These are phyloP conservation scores for Oreocharis arfaki DNA, from an alignment of 2,113 vertebrate genomes.

Conservation along the genomic window DNA sequence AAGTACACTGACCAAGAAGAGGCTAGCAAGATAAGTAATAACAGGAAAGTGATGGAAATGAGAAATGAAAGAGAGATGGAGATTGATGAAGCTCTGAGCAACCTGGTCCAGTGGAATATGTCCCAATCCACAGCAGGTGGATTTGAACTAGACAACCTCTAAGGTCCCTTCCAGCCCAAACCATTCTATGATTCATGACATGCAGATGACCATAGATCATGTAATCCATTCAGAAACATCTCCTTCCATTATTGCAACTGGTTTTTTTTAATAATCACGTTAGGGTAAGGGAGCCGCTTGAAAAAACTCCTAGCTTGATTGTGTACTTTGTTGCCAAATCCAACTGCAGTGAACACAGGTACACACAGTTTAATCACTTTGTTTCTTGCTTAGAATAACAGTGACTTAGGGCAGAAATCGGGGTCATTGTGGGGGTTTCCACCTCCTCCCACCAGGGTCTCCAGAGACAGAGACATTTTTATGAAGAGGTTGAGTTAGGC, in stretches of 20 bases:
- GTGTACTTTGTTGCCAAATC: background rate
- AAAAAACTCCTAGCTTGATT: background rate
- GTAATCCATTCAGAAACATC: background rate
- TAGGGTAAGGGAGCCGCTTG: background rate
- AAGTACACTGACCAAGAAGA: background rate
- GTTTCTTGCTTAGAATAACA: background rate
- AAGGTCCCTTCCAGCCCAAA: background rate
- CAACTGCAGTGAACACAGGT: background rate
- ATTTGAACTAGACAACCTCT: background rate
- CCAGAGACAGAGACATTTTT: background rate
- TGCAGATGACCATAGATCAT: background rate
- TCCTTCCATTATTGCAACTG: background rate
- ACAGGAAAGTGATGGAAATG: background rate
- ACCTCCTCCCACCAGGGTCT: background rate
- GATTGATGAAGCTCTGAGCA: background rate
- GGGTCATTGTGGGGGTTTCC: background rate
- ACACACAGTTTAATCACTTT: rapidly evolving
- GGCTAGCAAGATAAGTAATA: background rate
- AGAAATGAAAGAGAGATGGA: background rate
- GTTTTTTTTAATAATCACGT: background rate
- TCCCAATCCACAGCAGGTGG: background rate
- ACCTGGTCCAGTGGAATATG: background rate
- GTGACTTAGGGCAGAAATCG: background rate
- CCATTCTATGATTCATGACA: background rate
- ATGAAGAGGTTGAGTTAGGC: background rate